These are phyloP conservation scores for Colaptes auratus DNA, from an alignment of 2,113 vertebrate species.

Conservation along the genomic window DNA sequence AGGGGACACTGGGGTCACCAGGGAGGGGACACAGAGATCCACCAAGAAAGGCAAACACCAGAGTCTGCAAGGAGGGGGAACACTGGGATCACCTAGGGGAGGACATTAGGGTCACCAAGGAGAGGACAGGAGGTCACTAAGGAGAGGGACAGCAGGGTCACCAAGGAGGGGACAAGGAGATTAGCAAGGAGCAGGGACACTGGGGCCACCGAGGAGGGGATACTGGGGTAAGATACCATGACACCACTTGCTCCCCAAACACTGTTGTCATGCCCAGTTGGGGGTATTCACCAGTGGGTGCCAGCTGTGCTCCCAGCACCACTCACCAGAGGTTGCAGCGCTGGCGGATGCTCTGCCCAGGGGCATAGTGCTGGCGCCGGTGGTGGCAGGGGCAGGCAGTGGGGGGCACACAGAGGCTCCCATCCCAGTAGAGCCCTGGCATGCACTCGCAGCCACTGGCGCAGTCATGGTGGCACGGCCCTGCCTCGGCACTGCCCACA, in stretches of 20 bases:
- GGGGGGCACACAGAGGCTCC: constrained; percentile 73
- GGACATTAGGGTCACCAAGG: no score
- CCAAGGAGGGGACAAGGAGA: no score
- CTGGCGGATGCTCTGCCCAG: constrained; percentile 81
- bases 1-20: not conserved
- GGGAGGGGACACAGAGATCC: not conserved
- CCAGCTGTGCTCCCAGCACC: not conserved
- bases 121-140: not conserved
- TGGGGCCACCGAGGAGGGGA: no score
- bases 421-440: constrained; percentile 78
- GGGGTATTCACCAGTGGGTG: no score
- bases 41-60: not conserved
- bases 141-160: not conserved
- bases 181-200: no score
- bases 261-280: no score
- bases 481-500: not conserved
- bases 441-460: constrained; percentile 88
- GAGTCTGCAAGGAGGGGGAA: not conserved
- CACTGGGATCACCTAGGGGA: not conserved
- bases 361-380: constrained; percentile 74
- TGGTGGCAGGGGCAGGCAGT: constrained; percentile 86
- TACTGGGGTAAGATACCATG: no score
- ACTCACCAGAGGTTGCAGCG: constrained; percentile 87
- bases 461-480: constrained; percentile 82
- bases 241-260: no score